Base-by-base conservation (phyloP, 2,113 vertebrate genomes). In the Engystomops pustulosus region DNA sequence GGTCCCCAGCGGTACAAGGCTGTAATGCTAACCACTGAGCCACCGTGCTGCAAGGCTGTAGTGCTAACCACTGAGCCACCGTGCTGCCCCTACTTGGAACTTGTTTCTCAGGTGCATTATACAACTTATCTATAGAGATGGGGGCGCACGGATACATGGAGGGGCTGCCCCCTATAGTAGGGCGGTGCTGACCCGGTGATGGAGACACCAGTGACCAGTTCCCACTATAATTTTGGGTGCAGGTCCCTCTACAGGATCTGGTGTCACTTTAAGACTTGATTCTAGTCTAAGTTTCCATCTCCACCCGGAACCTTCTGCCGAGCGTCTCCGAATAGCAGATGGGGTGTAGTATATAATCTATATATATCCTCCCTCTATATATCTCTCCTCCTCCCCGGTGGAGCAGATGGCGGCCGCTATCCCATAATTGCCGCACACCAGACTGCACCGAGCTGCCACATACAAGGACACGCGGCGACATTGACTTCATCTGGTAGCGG, bases 341-440 rank as follows among this genome's bases (percentile, higher is more conserved):
- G 62, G 62, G 62, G 36, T 67, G 62, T 36, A 67, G 62, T 36
- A 18, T 67, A 67, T 67, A 67, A 18, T 30, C 71, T 74, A 49
- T 49, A 74, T 74, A 49, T 74, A 74, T 49, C 17, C 25, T 74
- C 44, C 6, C 27, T 32, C 25, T 20, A 25, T 49, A 25, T 49
- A 49, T 49, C 20, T 49, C 49, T 74, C 44, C 71, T 74, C 30
- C 25, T 32, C 27, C 27, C 44, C 49, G 23, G 14, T 34, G 17
- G 32, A 74, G 71, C 71, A 74, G 71, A 74, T 74, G 71, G 71
- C 45, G 7, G 17, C 15, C 49, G 25, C 23, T 49, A 45, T 23
- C 45, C 44, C 10, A 17, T 49, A 49, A 49, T 27, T 74, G 25
- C 44, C 15, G 32, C 23, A 74, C 44, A 45, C 44, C 1, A 74